These are phyloP conservation scores for Tigriopus californicus DNA, from an alignment of 2,888 invertebrate genomes.

Conservation along the genomic window DNA sequence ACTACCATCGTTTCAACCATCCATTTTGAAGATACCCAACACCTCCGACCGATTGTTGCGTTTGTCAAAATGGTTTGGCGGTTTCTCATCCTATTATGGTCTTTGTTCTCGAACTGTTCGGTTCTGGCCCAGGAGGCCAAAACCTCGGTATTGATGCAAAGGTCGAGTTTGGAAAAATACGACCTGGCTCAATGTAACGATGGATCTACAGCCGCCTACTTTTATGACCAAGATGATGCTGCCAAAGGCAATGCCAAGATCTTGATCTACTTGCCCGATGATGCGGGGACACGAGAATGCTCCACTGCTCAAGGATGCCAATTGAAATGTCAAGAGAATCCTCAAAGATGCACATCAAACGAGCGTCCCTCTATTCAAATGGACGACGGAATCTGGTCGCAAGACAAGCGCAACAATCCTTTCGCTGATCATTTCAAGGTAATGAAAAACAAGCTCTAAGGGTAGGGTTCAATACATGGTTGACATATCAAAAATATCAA, in stretches of 20 bases:
- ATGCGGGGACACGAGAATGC: neutral
- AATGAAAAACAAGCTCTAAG: neutral
- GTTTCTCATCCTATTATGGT: no score
- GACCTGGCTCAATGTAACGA: neutral
- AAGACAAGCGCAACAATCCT: neutral
- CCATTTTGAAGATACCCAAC: no score
- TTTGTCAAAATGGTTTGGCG: no score
- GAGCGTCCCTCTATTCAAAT: neutral
- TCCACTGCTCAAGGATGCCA: neutral
- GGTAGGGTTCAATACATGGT: neutral
- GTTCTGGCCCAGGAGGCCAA: no score
- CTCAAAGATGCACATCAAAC: neutral
- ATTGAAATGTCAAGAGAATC: neutral
- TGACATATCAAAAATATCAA: neutral
- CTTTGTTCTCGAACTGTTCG: no score
- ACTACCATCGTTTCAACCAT: no score
- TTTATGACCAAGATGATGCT: neutral
- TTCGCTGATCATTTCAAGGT: constrained; percentile 1
- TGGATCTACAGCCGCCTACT: neutral
- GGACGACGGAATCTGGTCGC: neutral
- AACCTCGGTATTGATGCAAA: neutral
- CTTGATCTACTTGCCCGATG: neutral
- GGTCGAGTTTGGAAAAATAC: neutral
- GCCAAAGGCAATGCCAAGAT: neutral
- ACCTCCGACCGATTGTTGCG: no score